Evolutionary conservation across 1,140 invertebrate species (phyloP).

Genomic region (Drosophila nikananu): DNA sequence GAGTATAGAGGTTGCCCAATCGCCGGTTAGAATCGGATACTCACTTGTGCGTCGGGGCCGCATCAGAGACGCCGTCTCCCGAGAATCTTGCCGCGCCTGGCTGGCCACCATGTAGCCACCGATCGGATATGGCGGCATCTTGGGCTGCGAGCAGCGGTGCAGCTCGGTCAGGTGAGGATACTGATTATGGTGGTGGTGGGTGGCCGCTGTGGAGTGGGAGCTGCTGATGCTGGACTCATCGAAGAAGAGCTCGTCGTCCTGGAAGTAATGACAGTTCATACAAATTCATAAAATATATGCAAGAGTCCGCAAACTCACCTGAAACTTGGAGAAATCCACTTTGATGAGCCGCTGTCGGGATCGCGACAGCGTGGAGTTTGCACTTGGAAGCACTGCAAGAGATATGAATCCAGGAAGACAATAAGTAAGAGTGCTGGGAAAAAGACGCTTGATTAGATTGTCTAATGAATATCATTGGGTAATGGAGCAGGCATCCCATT

Average conservation of each 20-base stretch:
- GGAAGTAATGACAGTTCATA: not conserved
- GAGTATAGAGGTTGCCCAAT: slow-evolving; percentile 21
- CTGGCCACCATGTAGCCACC: slow-evolving; percentile 75
- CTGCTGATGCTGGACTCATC: slow-evolving; percentile 74
- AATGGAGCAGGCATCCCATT: slow-evolving; percentile 27
- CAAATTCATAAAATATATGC: too few relatives aligned
- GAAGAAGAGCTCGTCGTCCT: slow-evolving; percentile 82
- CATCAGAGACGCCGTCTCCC: slow-evolving; percentile 45
- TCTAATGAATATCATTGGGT: slow-evolving; percentile 54
- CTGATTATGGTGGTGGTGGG: slow-evolving; percentile 37
- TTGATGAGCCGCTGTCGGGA: slow-evolving; percentile 88
- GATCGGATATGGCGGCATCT: slow-evolving; percentile 83
- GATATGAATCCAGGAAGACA: slow-evolving; percentile 26
- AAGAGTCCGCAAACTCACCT: slow-evolving; percentile 86
- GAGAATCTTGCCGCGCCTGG: slow-evolving; percentile 50
- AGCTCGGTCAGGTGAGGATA: slow-evolving; percentile 55
- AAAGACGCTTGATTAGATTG: slow-evolving; percentile 62
- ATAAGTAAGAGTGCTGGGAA: slow-evolving; percentile 58
- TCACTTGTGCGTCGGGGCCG: slow-evolving; percentile 84
- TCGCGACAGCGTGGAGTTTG: slow-evolving; percentile 74
- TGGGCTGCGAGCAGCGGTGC: slow-evolving; percentile 79
- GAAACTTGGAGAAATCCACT: slow-evolving; percentile 89
- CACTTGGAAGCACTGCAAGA: slow-evolving; percentile 80
- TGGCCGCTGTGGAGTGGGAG: slow-evolving; percentile 57
- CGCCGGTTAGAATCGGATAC: slow-evolving; percentile 47